These are phyloP conservation scores for Andrena flavipes DNA, from an alignment of 2,888 invertebrate species.

Conservation along the genomic window DNA sequence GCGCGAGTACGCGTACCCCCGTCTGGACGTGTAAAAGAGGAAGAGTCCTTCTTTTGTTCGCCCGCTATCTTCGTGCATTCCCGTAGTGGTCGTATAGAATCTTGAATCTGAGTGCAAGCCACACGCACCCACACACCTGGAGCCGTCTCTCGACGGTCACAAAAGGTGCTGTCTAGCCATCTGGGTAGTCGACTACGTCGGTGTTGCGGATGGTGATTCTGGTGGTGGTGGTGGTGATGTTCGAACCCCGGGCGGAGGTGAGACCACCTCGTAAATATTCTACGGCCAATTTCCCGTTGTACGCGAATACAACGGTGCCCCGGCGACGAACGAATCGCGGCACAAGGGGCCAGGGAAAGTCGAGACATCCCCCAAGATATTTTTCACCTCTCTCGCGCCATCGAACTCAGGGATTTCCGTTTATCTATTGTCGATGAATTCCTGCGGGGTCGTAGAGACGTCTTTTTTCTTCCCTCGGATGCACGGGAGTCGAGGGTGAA, in stretches of 20 bases:
- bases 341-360: slow-evolving; percentile 18
- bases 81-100: slow-evolving; percentile 67
- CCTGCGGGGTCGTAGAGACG: slow-evolving; percentile 37
- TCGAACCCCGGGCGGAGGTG: slow-evolving; percentile 47
- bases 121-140: slow-evolving; percentile 51
- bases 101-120: slow-evolving; percentile 65
- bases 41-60: slow-evolving; percentile 72
- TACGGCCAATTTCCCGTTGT: slow-evolving; percentile 74
- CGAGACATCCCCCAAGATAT: slow-evolving; percentile 46
- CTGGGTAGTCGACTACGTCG: slow-evolving; percentile 9
- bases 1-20: slow-evolving; percentile 7
- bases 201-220: slow-evolving; percentile 6
- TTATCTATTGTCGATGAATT: slow-evolving; percentile 59
- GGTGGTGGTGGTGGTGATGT: slow-evolving; percentile 32
- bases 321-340: slow-evolving; percentile 48
- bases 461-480: background rate
- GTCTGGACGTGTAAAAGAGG: slow-evolving; percentile 53
- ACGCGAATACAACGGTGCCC: slow-evolving; percentile 56
- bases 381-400: slow-evolving; percentile 49
- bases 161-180: slow-evolving; percentile 62
- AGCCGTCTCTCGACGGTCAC: slow-evolving; percentile 62
- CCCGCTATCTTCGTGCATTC: slow-evolving; percentile 69
- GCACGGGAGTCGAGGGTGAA: slow-evolving; percentile 37
- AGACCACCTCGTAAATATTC: slow-evolving; percentile 78
- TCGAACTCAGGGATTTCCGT: slow-evolving; percentile 47